Evolutionary conservation across 2,113 vertebrate species (phyloP), one percentile per base, ranked within the genome.

Genomic region (Channa argus): DNA sequence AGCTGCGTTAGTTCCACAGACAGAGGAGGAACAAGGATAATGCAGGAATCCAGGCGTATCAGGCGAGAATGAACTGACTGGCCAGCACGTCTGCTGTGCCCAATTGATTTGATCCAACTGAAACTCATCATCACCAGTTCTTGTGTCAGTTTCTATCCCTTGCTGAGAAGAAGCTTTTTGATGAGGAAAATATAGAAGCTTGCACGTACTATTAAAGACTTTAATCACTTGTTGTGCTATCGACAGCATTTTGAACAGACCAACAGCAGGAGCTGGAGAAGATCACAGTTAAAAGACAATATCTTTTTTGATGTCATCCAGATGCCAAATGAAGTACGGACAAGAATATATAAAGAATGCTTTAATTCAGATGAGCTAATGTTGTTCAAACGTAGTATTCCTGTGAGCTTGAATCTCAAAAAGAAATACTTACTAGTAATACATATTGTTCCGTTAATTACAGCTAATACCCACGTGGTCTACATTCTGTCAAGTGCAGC

Each of bases 401-500:
- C 39, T 41, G 39, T 41, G 39, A 41, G 4, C 6, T 41, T 7
- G 6, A 7, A 7, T 41, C 39, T 41, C 4, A 7, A 24, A 24
- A 1, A 24, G 24, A 24, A 24, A 24, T 24, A 24, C 6, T 38
- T 13, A n/a, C 15, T 12, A 11, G 33, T 38, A 14, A 46, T 15
- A n/a, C 49, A 1, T 41, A 13, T 36, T 38, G 49, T 11, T 44
- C 12, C 63, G 5, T 77, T 65, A 24, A 8, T 43, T 51, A 43
- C 79, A 97, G 96, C 71, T 46, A 81, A 92, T 43, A 83, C 89
- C 61, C 94, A 95, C 0, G 78, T 94, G 44, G 62, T 95, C 87
- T 96, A 97, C 76, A 94, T 96, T 45, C 88, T 98, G 75, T 92
- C 95, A 0, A 96, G 94, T 33, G 84, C 92, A 13, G 63, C 92